Conservation (phyloP, 2,888 invertebrate species). For the Eudemis profundana region DNA sequence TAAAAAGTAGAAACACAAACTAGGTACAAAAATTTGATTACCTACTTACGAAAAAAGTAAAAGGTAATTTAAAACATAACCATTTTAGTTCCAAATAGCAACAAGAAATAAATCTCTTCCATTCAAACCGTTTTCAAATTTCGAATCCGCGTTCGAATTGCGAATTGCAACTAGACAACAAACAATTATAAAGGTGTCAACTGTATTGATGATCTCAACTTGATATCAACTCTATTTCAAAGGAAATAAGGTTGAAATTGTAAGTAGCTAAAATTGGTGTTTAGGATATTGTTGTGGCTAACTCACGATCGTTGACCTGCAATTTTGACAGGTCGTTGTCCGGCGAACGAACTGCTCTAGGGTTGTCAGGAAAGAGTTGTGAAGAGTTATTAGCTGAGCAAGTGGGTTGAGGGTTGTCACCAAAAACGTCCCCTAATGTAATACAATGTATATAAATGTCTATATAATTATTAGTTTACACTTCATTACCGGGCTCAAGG, state of each 20-base stretch:
- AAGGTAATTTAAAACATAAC: background rate
- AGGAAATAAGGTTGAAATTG: background rate
- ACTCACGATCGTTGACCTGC: slow-evolving; percentile 52
- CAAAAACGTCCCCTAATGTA: background rate
- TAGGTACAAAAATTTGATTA: too few species aligned
- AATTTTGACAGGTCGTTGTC: slow-evolving; percentile 55
- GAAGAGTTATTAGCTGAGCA: slow-evolving; percentile 4
- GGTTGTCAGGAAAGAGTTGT: slow-evolving; percentile 31
- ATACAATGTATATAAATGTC: too few species aligned
- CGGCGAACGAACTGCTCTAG: slow-evolving; percentile 44
- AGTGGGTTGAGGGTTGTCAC: slow-evolving; percentile 13
- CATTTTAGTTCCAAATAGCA: background rate
- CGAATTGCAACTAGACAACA: slow-evolving; percentile 46
- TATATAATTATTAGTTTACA: too few species aligned
- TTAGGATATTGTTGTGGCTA: background rate
- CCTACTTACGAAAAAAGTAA: too few species aligned
- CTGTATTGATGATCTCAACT: background rate
- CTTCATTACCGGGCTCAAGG: too few species aligned
- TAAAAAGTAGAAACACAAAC: too few species aligned
- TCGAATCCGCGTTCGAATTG: slow-evolving; percentile 39
- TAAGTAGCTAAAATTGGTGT: background rate
- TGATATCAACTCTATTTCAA: background rate
- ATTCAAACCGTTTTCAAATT: slow-evolving; percentile 30
- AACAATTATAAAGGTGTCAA: slow-evolving; percentile 10
- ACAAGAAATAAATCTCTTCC: background rate